Percentiles rank a stretch among this genome's conserved stretches.
Conservation (phyloP, 2,888 invertebrate species). For the Eupeodes latifasciatus region DNA sequence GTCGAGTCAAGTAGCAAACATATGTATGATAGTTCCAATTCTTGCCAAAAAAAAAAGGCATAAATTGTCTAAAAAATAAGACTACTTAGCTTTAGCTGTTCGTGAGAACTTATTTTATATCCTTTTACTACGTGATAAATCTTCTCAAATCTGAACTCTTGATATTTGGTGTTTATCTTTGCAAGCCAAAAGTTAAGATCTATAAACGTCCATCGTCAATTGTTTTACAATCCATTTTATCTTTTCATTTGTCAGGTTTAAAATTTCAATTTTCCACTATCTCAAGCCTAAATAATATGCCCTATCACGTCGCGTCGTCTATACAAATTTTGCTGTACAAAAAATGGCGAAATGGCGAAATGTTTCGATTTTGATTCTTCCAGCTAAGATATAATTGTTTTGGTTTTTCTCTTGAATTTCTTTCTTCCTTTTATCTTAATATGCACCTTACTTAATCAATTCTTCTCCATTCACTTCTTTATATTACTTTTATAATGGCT, state of each 20-base stretch:
- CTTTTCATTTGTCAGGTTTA: slow-evolving; percentile 39
- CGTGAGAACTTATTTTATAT: not conserved
- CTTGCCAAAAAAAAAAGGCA: too few relatives aligned
- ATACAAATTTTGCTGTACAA: slow-evolving; percentile 77
- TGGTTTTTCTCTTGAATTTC: not conserved
- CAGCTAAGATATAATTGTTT: slow-evolving; percentile 14
- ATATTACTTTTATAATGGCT: slow-evolving; percentile 34
- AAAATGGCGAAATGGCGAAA: slow-evolving; percentile 82
- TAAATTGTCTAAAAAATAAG: too few relatives aligned
- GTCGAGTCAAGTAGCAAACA: too few relatives aligned
- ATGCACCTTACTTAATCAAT: slow-evolving; percentile 61
- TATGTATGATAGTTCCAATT: too few relatives aligned
- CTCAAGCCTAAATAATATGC: slow-evolving; percentile 75
- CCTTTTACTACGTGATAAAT: not conserved
- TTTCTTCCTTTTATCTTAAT: slow-evolving; percentile 18
- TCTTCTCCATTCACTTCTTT: slow-evolving; percentile 66
- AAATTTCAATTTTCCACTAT: slow-evolving; percentile 40
- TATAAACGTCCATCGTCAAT: not conserved
- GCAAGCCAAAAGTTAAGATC: not conserved
- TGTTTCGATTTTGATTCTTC: slow-evolving; percentile 80
- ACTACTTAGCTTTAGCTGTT: too few relatives aligned
- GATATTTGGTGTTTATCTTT: not conserved
- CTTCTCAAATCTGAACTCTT: not conserved
- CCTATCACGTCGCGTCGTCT: slow-evolving; percentile 80
- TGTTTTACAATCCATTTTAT: not conserved